Conservation (phyloP, 2,888 invertebrate genomes). For the Drosophila quinaria region DNA sequence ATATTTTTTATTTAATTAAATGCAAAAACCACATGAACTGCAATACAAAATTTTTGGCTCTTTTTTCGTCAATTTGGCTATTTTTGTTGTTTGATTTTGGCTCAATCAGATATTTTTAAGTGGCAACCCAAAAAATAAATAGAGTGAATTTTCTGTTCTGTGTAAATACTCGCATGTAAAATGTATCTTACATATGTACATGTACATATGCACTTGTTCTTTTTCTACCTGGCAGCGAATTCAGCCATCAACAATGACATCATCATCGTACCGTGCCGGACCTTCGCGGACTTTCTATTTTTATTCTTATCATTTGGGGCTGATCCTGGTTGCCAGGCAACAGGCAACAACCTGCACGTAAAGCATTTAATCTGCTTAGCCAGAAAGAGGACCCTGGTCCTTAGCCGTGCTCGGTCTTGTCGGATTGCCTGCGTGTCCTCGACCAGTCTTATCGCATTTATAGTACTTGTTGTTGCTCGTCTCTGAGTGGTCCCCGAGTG, state of each 20-base stretch:
- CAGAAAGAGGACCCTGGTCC: slow-evolving; percentile 12
- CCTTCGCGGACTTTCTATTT: slow-evolving; percentile 52
- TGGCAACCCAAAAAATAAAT: too few relatives aligned
- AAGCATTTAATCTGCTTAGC: slow-evolving; percentile 76
- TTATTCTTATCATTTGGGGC: slow-evolving; percentile 63
- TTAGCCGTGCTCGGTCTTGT: background rate
- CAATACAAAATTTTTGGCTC: too few relatives aligned
- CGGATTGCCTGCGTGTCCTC: slow-evolving; percentile 14
- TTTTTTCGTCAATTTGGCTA: too few relatives aligned
- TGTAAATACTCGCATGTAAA: too few relatives aligned
- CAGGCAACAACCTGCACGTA: slow-evolving; percentile 62
- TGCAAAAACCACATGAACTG: too few relatives aligned
- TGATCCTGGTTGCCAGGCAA: slow-evolving; percentile 74
- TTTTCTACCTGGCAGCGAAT: slow-evolving; percentile 14
- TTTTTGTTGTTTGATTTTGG: too few relatives aligned
- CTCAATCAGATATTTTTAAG: too few relatives aligned
- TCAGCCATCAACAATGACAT: slow-evolving; percentile 1
- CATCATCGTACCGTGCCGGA: background rate
- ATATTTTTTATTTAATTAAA: too few relatives aligned
- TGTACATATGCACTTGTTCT: background rate
- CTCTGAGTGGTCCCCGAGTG: background rate
- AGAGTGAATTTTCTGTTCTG: too few relatives aligned
- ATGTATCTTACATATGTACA: background rate
- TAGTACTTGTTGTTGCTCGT: slow-evolving; percentile 11
- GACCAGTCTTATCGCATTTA: slow-evolving; percentile 31